Base-by-base conservation (phyloP, 2,797 vertebrate genomes). In the Rhinatrema bivittatum region DNA sequence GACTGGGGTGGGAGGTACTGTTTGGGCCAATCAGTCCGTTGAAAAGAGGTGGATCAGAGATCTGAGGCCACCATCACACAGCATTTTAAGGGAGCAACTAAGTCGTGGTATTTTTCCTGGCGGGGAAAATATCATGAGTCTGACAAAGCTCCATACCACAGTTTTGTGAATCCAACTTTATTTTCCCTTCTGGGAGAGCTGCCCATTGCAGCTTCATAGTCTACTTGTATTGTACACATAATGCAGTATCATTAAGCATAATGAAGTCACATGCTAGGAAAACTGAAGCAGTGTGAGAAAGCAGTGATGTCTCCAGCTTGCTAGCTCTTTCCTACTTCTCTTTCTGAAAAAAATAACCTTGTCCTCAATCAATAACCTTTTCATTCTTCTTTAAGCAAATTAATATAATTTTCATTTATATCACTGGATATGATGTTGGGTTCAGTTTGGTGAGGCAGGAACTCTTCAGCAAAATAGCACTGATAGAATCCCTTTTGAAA, bases 351-450 rank as follows among this genome's bases (percentile, higher is more conserved):
- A 50, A 57, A 60, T 29, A 60, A 30, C 50, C 50, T 44, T 2
- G 1, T 31, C 35, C 21, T 22, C 29, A 32, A 43, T 46, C 36
- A 28, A 50, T 50, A 42, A 22, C 50, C 32, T 59, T 50, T 60
- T 60, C 49, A 60, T 70, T 63, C 58, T 20, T 42, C 53, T 72
- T 64, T 60, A 61, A 52, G 58, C 49, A 66, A 60, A 74, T 70
- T 62, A 67, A 63, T 36, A 45, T 54, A 44, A 63, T 70, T 69
- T 76, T 62, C 46, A 50, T 62, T 53, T 33, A 37, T 37, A 46
- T 36, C 52, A 35, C 32, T 14, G 36, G 62, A 39, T 63, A 60
- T 62, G 52, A 50, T 60, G 27, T 46, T 45, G 43, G 40, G 57
- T 52, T 68, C 56, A 46, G 9, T 65, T 53, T 56, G 53, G 61